These are phyloP conservation scores for Oreochromis mossambicus DNA, from an alignment of 2,797 vertebrate species.

Conservation along the genomic window DNA sequence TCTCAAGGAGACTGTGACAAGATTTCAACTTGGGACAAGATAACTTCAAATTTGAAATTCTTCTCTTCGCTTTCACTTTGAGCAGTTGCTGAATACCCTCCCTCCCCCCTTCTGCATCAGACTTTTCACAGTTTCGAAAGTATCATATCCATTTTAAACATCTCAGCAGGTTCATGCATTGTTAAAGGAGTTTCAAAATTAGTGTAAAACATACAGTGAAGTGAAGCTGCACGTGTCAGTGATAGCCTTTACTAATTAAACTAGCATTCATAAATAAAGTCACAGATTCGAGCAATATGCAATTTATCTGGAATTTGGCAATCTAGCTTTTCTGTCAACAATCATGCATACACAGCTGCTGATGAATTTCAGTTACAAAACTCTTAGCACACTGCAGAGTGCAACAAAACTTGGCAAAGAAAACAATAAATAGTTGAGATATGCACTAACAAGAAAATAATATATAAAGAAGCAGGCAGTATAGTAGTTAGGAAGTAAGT, in stretches of 20 bases:
- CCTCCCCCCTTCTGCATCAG: not conserved
- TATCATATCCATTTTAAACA: not conserved
- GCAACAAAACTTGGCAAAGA: not conserved
- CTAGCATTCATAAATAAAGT: not conserved
- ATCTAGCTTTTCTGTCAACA: not conserved
- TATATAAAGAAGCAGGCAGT: not conserved
- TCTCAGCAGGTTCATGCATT: not conserved
- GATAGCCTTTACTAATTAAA: not conserved
- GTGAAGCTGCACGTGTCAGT: not conserved
- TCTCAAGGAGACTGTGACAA: not conserved
- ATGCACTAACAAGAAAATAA: not conserved
- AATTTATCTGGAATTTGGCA: not conserved
- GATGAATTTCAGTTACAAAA: not conserved
- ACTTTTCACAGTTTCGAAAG: not conserved
- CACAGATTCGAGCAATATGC: not conserved
- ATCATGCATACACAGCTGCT: not conserved
- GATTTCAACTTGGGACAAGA: not conserved
- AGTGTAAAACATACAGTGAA: not conserved
- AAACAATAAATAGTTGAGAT: fast-evolving
- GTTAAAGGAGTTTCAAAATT: not conserved
- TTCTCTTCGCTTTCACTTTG: not conserved
- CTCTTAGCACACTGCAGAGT: not conserved
- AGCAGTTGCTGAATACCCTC: not conserved
- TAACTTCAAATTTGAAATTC: not conserved
- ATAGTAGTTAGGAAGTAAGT: not conserved